Conservation (phyloP, 1,140 invertebrate genomes). For the Streblospio benedicti region DNA sequence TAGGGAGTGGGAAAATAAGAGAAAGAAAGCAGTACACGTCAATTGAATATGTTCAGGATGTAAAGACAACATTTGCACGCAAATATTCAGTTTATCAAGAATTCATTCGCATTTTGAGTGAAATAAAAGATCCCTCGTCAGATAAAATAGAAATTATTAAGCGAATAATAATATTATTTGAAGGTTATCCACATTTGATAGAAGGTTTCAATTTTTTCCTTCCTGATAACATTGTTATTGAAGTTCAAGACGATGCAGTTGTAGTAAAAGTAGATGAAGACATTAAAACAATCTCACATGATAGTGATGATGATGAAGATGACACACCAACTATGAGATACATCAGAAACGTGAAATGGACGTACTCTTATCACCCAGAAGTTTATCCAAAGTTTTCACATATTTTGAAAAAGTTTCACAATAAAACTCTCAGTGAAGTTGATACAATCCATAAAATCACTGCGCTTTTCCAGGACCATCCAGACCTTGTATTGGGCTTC, state of each 20-base stretch:
- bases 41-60: too few relatives aligned
- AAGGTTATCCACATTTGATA: constrained; percentile 1
- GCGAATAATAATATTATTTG: background rate
- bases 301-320: background rate
- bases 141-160: constrained; percentile 6
- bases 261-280: background rate
- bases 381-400: background rate
- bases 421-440: background rate
- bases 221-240: background rate
- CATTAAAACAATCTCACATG: background rate
- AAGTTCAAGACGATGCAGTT: constrained; percentile 2
- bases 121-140: background rate
- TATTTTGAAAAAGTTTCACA: constrained; percentile 1
- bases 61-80: too few relatives aligned
- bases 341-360: background rate
- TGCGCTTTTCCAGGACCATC: background rate
- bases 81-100: too few relatives aligned
- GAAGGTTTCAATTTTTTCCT: background rate
- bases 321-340: background rate
- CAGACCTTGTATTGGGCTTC: constrained; percentile 4
- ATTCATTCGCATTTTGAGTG: too few relatives aligned
- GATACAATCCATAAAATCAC: constrained; percentile 1
- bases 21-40: too few relatives aligned
- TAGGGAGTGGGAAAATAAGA: too few relatives aligned
- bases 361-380: background rate